phyloP scores from a whole-genome alignment of 2,797 vertebrate genomes.

The Chromobotia macracanthus region DNA sequence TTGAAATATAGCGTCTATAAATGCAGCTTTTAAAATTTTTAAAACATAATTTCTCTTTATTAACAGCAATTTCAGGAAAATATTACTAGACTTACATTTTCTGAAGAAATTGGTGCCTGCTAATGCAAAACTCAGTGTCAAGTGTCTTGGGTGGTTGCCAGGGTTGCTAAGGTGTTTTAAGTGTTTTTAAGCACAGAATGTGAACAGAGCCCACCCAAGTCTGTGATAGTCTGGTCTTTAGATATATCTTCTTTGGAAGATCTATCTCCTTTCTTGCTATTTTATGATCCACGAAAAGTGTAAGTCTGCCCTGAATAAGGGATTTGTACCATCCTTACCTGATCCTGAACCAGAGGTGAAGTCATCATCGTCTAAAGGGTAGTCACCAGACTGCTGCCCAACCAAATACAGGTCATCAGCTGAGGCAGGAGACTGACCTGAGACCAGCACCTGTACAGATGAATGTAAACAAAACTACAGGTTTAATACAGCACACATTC shows the following conservation, averaged over 20 bases:
- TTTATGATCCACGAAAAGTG: too few species aligned
- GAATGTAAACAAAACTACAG: neutral
- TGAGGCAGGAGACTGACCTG: slow-evolving; percentile 57
- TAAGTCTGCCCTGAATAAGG: neutral
- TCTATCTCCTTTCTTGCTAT: neutral
- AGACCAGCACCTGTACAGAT: slow-evolving; percentile 80
- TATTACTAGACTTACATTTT: neutral
- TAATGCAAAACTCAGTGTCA: neutral
- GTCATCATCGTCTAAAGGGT: slow-evolving; percentile 85
- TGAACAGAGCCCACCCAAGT: neutral
- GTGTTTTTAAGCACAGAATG: neutral
- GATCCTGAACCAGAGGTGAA: slow-evolving; percentile 89
- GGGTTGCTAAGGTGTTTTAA: neutral
- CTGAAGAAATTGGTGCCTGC: neutral
- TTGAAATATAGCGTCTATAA: neutral
- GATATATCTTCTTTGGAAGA: neutral
- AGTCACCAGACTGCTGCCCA: slow-evolving; percentile 85
- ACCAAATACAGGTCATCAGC: slow-evolving; percentile 90
- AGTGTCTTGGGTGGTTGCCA: neutral
- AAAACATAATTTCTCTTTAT: neutral
- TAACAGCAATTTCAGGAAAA: neutral
- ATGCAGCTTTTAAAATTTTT: neutral
- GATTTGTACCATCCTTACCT: slow-evolving; percentile 72
- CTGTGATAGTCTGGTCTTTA: neutral
- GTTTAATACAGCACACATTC: neutral